Base-by-base conservation (phyloP, 2,797 vertebrate species). In the Melanotaenia maccullochi region DNA sequence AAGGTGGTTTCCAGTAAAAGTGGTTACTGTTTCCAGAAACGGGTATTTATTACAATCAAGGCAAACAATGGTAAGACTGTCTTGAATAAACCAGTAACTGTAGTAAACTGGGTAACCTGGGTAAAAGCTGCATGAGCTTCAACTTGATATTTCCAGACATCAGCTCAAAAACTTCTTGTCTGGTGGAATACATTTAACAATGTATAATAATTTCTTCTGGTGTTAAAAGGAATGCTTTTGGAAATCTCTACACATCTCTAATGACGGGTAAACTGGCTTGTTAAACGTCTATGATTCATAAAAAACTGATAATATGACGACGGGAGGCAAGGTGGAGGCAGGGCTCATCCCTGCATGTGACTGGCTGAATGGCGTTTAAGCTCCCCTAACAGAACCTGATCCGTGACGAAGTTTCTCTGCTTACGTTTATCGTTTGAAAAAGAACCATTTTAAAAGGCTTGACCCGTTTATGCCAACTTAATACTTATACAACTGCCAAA, bases 211-310 rank as follows among this genome's bases (percentile, higher is more conserved):
- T 6, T 7, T 47, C 4, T n/a, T 9, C 44, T n/a, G 18, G 3
- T 6, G 44, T 65, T 35, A 33, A 60, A 74, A 62, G 78, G 81
- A 92, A 93, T 87, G 85, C 71, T 84, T 73, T 54, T 69, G 71
- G 66, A 73, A 81, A 89, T 81, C 85, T 82, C 72, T 84, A 74
- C 64, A 64, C 73, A 77, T 76, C 20, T 22, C 52, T 55, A 36
- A 44, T 33, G 13, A 68, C 18, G 58, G 54, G 35, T 69, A 52
- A 33, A 61, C 66, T 44, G 32, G 56, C 24, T 59, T 5, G 49
- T 61, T 9, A 36, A 28, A 58, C 44, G 71, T 54, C 79, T 82
- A 83, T 87, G 82, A 84, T 82, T 82, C 68, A 30, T 30, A 59
- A 71, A 36, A 33, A 1, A 33, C 7, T 33, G 32, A 33, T 33